Conservation (phyloP, 2,113 vertebrate genomes). For the Pelecanoides urinatrix region DNA sequence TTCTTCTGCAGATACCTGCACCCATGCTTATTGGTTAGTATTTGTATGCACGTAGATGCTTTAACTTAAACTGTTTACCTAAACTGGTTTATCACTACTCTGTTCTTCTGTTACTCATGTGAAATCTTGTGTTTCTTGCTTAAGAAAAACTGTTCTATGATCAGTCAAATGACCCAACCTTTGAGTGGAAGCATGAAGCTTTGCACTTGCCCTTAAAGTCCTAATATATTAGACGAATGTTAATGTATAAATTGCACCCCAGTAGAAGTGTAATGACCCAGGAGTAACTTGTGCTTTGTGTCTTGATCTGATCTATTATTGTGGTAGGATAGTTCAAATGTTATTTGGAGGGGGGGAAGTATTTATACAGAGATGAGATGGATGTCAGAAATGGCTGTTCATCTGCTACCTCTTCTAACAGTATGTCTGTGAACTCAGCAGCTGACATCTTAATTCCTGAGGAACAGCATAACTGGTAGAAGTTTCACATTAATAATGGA, state of each 20-base stretch:
- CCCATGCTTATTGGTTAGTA: conserved; percentile 93
- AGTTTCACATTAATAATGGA: background rate
- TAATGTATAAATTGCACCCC: background rate
- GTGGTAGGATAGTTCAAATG: background rate
- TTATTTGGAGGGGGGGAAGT: background rate
- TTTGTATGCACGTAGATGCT: background rate
- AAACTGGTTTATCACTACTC: background rate
- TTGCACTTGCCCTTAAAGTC: background rate
- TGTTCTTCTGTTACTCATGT: background rate
- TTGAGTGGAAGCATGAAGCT: background rate
- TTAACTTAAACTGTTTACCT: background rate
- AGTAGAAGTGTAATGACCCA: background rate
- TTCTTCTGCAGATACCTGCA: conserved; percentile 91
- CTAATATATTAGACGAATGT: background rate
- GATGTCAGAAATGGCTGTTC: background rate
- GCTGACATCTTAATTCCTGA: background rate
- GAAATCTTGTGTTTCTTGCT: background rate
- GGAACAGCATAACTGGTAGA: background rate
- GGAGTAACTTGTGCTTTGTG: background rate
- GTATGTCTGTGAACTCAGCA: background rate
- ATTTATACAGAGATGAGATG: background rate
- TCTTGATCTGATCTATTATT: background rate
- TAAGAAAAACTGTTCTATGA: background rate
- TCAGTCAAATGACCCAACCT: background rate
- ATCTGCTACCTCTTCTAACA: background rate